phyloP scores from a whole-genome alignment of 1,140 invertebrate species.

The Homarus americanus region DNA sequence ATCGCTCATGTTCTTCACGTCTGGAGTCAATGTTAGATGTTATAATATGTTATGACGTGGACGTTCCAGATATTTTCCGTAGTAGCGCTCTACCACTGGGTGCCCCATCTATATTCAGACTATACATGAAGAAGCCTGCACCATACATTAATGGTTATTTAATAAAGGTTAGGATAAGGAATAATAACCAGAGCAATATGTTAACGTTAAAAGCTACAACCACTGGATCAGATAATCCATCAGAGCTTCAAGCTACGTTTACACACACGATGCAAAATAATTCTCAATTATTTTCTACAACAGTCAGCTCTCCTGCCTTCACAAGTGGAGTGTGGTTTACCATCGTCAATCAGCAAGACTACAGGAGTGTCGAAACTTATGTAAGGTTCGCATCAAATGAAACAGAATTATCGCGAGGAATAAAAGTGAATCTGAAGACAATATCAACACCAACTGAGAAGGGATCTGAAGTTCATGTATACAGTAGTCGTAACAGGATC shows the following conservation, averaged over 20 bases:
- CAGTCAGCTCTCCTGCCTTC: not conserved
- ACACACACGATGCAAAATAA: not conserved
- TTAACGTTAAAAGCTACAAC: not conserved
- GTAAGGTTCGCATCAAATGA: too few relatives aligned
- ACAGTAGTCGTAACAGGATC: not conserved
- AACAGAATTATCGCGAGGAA: not conserved
- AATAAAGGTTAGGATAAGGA: not conserved
- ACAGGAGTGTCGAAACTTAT: too few relatives aligned
- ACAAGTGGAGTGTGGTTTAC: not conserved
- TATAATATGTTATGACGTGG: constrained; percentile 40
- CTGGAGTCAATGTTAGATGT: constrained; percentile 21
- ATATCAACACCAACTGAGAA: not conserved
- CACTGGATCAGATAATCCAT: not conserved
- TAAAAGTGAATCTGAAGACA: not conserved
- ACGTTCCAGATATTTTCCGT: constrained; percentile 39
- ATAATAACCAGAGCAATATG: not conserved
- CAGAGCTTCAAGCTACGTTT: not conserved
- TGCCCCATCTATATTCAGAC: not conserved
- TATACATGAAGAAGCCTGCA: constrained; percentile 25
- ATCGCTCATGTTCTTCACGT: not conserved
- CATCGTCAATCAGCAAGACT: too few relatives aligned
- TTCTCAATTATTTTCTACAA: not conserved
- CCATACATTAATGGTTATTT: constrained; percentile 37
- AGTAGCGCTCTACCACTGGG: constrained; percentile 26
- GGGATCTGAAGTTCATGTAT: not conserved